Base-by-base conservation (phyloP, 2,113 vertebrate species). In the Pipa parva region DNA sequence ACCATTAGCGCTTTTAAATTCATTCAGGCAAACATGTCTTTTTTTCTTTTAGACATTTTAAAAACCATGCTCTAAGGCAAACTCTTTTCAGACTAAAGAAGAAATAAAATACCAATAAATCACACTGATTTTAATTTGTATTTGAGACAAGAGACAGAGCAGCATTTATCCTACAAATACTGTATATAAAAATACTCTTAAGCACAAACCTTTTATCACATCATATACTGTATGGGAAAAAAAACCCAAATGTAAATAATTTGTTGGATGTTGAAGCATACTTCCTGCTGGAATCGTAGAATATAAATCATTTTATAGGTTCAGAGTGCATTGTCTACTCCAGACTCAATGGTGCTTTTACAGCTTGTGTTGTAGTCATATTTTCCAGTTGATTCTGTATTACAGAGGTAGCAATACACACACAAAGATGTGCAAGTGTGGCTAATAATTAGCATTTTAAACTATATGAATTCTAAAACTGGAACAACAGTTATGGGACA, bases 401-500 rank as follows among this genome's bases (percentile, higher is more conserved):
- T 52, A 60, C 27, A 51, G 57, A 69, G 65, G 65, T 59, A 69
- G 65, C 46, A 50, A 60, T 51, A 21, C 55, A 36, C 52, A 29
- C 31, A 18, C 13, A 29, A 29, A 6, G 7, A 27, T 29, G 52
- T 55, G 26, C 17, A 49, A 31, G 28, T 66, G 37, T 26, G 25
- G 54, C 28, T 67, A 58, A 10, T 52, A 56, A 25, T 49, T 58
- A 50, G 25, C 59, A n/a, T 68, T 66, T 48, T 39, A 65, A 24
- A 27, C 65, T 69, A 69, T 33, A 28, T 60, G 33, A 18, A 28
- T 10, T 51, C 33, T 60, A 25, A 55, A 6, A 50, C 7, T 28
- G 25, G 52, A 48, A 69, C 24, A 60, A 60, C 33, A n/a, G 48
- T 26, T 33, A 37, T 4, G 39, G 26, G 29, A 17, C 8, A 36